Conservation (phyloP, 2,113 vertebrate species). For the Gnathonemus longibarbis region DNA sequence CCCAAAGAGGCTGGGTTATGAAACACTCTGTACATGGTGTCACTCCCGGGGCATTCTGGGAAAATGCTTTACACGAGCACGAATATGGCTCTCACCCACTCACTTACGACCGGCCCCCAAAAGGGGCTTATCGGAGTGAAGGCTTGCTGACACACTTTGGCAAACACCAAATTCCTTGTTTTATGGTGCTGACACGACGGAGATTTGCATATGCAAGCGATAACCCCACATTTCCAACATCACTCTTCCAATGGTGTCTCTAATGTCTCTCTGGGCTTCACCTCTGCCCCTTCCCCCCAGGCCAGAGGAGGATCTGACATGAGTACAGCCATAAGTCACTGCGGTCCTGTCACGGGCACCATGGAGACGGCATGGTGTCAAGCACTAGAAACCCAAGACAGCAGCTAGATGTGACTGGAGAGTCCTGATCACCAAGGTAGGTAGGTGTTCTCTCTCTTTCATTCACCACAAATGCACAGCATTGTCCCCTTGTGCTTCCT, state of each 20-base stretch:
- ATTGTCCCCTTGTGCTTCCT: neutral
- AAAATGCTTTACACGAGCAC: neutral
- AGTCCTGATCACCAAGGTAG: neutral
- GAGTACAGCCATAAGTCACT: neutral
- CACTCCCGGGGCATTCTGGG: slow-evolving; percentile 6
- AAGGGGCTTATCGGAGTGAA: neutral
- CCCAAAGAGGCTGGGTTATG: neutral
- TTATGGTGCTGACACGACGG: neutral
- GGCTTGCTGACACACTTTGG: neutral
- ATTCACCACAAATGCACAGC: neutral
- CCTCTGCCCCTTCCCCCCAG: neutral
- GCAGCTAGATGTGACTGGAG: neutral
- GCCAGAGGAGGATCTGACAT: neutral
- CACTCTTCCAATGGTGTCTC: neutral
- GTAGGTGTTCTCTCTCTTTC: neutral
- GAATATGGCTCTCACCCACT: neutral
- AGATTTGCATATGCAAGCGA: neutral
- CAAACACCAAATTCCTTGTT: neutral
- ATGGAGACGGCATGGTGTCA: neutral
- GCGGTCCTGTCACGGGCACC: neutral
- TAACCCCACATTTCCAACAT: neutral
- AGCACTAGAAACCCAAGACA: neutral
- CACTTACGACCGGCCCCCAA: neutral
- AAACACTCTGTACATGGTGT: slow-evolving; percentile 10
- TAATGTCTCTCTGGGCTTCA: neutral